These are phyloP conservation scores for Eulemur albifrons DNA, from an alignment of 2,797 vertebrate species.

Conservation along the genomic window DNA sequence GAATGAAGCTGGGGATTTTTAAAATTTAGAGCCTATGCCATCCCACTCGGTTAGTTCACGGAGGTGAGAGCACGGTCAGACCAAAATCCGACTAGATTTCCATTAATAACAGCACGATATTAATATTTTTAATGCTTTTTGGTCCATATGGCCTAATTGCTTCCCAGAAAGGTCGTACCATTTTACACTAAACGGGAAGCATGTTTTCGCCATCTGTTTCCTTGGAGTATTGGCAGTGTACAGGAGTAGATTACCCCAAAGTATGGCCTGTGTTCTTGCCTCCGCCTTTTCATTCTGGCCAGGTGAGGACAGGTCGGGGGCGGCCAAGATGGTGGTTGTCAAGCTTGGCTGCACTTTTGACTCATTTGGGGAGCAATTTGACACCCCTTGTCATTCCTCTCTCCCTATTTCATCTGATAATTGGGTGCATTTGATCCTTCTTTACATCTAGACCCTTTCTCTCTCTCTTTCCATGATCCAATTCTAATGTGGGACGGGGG, in stretches of 20 bases:
- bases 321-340: background rate
- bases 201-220: background rate
- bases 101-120: background rate
- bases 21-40: background rate
- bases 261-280: rapidly evolving
- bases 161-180: background rate
- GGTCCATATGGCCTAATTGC: background rate
- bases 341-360: background rate
- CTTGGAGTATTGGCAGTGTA: background rate
- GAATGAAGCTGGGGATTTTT: background rate
- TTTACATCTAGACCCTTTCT: background rate
- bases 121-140: background rate
- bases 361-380: background rate
- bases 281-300: background rate
- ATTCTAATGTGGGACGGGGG: rapidly evolving
- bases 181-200: background rate
- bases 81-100: background rate
- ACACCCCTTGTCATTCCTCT: background rate
- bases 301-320: background rate
- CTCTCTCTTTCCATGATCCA: background rate
- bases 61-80: background rate
- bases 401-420: background rate
- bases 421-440: background rate
- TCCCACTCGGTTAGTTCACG: too few species aligned
- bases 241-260: background rate